These are phyloP conservation scores for Phenganax subtilis DNA, from an alignment of 92 coral and sea anemone species.

Conservation along the genomic window DNA sequence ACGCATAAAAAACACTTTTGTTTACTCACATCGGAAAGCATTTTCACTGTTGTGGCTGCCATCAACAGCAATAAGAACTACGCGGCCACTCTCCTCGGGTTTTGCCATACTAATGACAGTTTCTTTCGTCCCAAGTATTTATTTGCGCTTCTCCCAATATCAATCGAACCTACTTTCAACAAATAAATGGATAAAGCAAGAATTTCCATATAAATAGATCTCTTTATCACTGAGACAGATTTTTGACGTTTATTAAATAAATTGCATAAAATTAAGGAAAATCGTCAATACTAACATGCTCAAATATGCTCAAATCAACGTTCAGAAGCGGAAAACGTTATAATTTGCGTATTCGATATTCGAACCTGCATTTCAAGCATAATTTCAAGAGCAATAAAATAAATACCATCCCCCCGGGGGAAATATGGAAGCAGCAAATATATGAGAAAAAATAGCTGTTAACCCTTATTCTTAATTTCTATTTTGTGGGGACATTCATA, in stretches of 20 bases:
- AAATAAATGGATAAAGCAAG: slow-evolving; percentile 1
- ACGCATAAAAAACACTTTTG: no score
- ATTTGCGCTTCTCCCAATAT: neutral
- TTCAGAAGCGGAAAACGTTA: no score
- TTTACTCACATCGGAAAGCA: slow-evolving; percentile 79
- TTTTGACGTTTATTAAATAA: neutral
- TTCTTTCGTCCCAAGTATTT: neutral
- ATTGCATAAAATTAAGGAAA: slow-evolving; percentile 7
- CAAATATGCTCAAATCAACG: neutral
- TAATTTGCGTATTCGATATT: no score
- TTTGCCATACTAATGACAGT: slow-evolving; percentile 41
- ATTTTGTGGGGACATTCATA: no score
- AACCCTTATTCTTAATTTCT: no score
- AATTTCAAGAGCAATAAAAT: no score
- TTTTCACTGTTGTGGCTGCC: slow-evolving; percentile 66
- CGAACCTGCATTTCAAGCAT: no score
- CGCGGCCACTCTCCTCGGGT: slow-evolving; percentile 8
- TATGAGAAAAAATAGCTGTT: no score
- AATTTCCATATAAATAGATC: slow-evolving; percentile 27
- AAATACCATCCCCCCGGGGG: no score
- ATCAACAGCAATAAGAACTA: slow-evolving; percentile 60
- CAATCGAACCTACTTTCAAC: neutral
- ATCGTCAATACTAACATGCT: neutral
- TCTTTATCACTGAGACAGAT: neutral
- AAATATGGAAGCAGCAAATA: no score